Conservation (phyloP, 2,888 invertebrate genomes). For the Acleris holmiana region DNA sequence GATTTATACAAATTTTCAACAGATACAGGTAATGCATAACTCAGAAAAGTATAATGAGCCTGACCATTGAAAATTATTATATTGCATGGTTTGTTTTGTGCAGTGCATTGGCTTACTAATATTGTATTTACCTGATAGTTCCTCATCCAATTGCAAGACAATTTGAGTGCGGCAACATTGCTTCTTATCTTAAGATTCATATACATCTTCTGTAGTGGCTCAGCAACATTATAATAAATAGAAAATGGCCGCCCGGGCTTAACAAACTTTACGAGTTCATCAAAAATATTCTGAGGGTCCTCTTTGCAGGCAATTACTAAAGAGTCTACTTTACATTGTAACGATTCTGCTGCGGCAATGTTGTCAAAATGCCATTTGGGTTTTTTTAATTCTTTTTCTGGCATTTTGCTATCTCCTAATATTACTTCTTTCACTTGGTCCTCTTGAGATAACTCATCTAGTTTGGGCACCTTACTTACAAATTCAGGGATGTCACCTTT, state of each 20-base stretch:
- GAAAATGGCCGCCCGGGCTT: conserved; percentile 93
- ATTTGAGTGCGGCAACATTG: conserved; percentile 89
- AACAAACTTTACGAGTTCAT: conserved; percentile 90
- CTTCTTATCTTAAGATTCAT: conserved; percentile 88
- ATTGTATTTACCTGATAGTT: conserved; percentile 88
- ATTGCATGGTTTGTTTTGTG: no score
- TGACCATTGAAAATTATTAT: no score
- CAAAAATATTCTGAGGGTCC: conserved; percentile 92
- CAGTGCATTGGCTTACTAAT: no score
- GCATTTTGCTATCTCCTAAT: conserved; percentile 29
- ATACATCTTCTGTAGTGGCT: conserved; percentile 94
- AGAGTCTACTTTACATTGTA: conserved; percentile 88
- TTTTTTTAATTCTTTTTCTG: conserved; percentile 68
- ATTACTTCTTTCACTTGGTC: conserved; percentile 25
- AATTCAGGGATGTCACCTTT: conserved; percentile 44
- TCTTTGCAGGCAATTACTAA: conserved; percentile 92
- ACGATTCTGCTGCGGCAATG: conserved; percentile 85
- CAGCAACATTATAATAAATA: conserved; percentile 91
- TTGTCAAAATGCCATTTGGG: conserved; percentile 89
- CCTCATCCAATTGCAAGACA: conserved; percentile 94
- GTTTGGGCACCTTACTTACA: conserved; percentile 60
- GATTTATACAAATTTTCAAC: no score
- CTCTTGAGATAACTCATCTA: conserved; percentile 41
- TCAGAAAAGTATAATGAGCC: no score
- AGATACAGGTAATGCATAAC: no score